A percentile compares a stretch with the other conserved stretches of the same genome.
Conservation (phyloP, 1,140 invertebrate genomes). For the Bombus confusus region DNA sequence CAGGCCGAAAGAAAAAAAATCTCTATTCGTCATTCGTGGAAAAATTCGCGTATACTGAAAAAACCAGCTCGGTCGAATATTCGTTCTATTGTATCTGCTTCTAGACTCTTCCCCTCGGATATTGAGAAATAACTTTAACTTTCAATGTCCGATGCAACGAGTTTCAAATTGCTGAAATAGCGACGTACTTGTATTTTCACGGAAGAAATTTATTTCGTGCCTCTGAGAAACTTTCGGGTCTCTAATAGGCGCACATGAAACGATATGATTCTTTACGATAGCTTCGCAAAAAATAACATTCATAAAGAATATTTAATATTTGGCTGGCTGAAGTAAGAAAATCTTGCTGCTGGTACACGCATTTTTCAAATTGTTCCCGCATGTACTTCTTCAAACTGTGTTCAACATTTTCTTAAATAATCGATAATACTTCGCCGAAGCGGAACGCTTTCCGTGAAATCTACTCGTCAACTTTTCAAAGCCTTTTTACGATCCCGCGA, state of each 20-base stretch:
- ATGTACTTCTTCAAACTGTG: not conserved
- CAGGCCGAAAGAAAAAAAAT: not conserved
- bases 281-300: not conserved
- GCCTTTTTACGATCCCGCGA: not conserved
- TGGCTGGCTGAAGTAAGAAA: no score
- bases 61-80: not conserved
- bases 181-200: not conserved
- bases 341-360: no score
- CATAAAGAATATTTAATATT: not conserved
- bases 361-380: not conserved
- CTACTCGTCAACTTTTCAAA: not conserved
- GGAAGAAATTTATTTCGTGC: no score
- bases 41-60: not conserved
- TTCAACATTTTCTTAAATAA: not conserved
- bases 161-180: not conserved
- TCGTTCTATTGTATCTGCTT: not conserved
- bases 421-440: not conserved
- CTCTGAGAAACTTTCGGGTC: no score
- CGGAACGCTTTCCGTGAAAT: not conserved
- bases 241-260: no score
- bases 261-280: no score
- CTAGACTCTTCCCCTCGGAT: not conserved
- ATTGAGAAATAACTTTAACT: not conserved
- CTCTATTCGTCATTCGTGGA: not conserved
- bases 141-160: not conserved